Base-by-base conservation (phyloP, 2,888 invertebrate species). In the Brachyopa scutellaris region DNA sequence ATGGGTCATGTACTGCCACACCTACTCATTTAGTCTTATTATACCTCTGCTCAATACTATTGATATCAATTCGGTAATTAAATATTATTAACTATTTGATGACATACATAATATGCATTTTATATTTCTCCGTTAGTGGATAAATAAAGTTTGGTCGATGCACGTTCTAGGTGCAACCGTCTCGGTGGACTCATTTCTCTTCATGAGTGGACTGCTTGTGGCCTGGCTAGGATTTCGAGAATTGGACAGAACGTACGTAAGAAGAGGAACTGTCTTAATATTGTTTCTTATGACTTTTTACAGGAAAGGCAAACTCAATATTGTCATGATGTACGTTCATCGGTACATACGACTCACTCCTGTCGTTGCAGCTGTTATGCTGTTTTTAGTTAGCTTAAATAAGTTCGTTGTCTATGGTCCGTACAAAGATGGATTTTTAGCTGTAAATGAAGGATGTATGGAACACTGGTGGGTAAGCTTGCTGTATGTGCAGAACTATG, bases 171-270 rank as follows among this genome's bases (percentile, higher is more conserved):
- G 91, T 87, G 92, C 88, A 87, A 51, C 91, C 0, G 87, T 92
- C 6, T 91, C 92, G 0, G 93, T 93, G 0, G 93, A 93, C 74
- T 92, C 93, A 0, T 93, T 93, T 85, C 92, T 93, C 78, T 85
- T 92, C 11, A 84, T 93, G 29, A 92, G 92, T 85, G 93, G 93
- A 3, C 87, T 93, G 6, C 88, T 93, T 0, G 90, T 91, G 2
- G 90, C 91, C 0, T 76, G 84, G 72, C 31, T 80, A 6, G 62
- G 82, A 3, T 73, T 86, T n/a, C 79, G 72, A 53, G 76, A 86
- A 49, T 33, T 85, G 6, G 85, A 86, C 47, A 72, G 36, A 72
- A 51, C 31, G 78, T 78, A 40, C n/a, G 29, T 2, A 1, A 6
- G 5, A 33, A 26, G 26, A 26, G n/a, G n/a, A n/a, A n/a, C n/a